Evolutionary conservation across 1,140 invertebrate species (phyloP).

Genomic region (Whitmania pigra): DNA sequence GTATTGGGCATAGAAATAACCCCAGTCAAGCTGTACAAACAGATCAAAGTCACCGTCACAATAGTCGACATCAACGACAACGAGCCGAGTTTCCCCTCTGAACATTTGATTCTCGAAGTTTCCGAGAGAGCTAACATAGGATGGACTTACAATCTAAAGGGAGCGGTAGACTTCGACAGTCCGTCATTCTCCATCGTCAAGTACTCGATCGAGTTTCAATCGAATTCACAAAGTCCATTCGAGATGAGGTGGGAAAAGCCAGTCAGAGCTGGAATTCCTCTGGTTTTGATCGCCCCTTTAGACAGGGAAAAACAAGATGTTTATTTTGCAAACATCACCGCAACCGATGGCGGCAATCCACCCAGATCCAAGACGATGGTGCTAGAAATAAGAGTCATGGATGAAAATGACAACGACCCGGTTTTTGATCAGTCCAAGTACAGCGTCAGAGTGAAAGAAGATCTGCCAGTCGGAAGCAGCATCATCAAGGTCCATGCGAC

Average conservation of each 20-base stretch:
- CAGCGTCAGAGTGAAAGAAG: conserved; percentile 61
- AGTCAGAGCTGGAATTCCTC: conserved; percentile 3
- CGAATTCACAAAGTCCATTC: neutral
- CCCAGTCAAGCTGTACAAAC: conserved; percentile 18
- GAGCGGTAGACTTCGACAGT: conserved; percentile 21
- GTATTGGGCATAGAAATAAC: conserved; percentile 14
- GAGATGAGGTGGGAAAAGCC: neutral
- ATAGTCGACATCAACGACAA: conserved; percentile 87
- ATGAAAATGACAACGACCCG: conserved; percentile 39
- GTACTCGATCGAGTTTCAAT: conserved; percentile 7
- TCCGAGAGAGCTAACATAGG: conserved; percentile 16
- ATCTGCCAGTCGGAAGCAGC: conserved; percentile 68
- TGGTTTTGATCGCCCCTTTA: conserved; percentile 17
- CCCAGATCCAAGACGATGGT: conserved; percentile 9
- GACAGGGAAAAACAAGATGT: conserved; percentile 20
- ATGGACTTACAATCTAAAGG: conserved; percentile 1
- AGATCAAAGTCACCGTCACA: conserved; percentile 48
- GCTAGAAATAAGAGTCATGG: conserved; percentile 23
- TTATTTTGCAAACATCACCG: conserved; percentile 20
- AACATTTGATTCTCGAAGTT: neutral
- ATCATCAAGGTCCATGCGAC: conserved; percentile 62
- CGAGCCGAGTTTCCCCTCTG: conserved; percentile 57
- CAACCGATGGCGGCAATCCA: conserved; percentile 22
- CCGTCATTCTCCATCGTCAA: conserved; percentile 19
- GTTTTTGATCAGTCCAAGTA: conserved; percentile 42